Evolutionary conservation across 2,113 vertebrate genomes (phyloP).

Genomic region (Chrysochloris asiatica): DNA sequence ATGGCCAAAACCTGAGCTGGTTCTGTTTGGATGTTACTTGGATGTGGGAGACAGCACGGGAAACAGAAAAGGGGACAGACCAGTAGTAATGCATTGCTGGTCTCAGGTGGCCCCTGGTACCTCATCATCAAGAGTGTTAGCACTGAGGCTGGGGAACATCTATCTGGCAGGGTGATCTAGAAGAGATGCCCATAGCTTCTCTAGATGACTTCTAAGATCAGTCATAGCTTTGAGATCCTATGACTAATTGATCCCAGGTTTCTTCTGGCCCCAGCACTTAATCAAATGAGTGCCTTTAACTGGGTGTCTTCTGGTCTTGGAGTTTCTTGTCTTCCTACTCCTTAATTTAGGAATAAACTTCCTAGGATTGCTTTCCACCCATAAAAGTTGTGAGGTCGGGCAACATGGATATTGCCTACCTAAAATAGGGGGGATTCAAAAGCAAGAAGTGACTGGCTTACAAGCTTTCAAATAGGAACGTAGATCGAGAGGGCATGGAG

Average conservation of each 20-base stretch:
- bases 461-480: no score
- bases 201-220: background rate
- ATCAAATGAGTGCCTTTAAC: background rate
- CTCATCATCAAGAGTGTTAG: background rate
- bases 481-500: no score
- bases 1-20: background rate
- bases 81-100: background rate
- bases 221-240: background rate
- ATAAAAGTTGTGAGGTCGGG: background rate
- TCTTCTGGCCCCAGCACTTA: background rate
- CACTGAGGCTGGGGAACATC: background rate
- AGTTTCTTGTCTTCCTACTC: background rate
- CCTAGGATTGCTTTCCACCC: background rate
- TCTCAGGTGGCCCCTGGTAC: background rate
- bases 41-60: background rate
- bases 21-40: background rate
- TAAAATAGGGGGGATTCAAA: no score
- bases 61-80: background rate
- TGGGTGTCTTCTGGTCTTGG: background rate
- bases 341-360: slow-evolving; percentile 7
- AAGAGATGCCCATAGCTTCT: background rate
- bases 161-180: background rate
- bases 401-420: no score
- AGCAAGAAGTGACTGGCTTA: no score
- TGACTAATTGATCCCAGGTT: background rate